These are phyloP conservation scores for Cynodonichthys magdalenae DNA, from an alignment of 2,797 vertebrate species.

Conservation along the genomic window DNA sequence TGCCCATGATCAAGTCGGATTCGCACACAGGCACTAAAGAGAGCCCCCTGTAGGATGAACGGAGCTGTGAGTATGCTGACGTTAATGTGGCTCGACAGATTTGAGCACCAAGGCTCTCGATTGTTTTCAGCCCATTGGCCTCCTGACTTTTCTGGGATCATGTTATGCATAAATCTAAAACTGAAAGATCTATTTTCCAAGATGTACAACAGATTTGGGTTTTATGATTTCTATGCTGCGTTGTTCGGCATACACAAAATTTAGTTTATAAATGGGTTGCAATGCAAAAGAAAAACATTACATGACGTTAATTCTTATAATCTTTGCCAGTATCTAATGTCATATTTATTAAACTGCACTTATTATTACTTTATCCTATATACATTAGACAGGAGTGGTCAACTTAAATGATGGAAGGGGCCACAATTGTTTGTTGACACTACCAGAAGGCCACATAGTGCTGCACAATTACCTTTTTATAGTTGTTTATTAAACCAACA, in stretches of 20 bases:
- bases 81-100: constrained; percentile 63
- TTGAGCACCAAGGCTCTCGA: constrained; percentile 55
- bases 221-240: not conserved
- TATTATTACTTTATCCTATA: constrained; percentile 58
- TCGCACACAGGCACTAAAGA: constrained; percentile 52
- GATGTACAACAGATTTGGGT: constrained; percentile 41
- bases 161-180: constrained; percentile 61
- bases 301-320: constrained; percentile 77
- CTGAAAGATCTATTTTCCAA: constrained; percentile 49
- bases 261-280: constrained; percentile 22
- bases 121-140: constrained; percentile 83
- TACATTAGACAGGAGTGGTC: no score
- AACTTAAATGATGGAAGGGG: no score
- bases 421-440: no score
- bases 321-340: constrained; percentile 46
- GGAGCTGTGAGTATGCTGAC: constrained; percentile 51
- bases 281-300: constrained; percentile 5
- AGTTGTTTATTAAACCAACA: no score
- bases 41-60: constrained; percentile 48
- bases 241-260: not conserved
- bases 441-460: no score
- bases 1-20: constrained; percentile 55
- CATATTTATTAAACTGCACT: constrained; percentile 33
- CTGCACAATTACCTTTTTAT: no score
- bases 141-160: constrained; percentile 76